Evolutionary conservation across 1,140 invertebrate genomes (phyloP).

Genomic region (Mercenaria mercenaria): DNA sequence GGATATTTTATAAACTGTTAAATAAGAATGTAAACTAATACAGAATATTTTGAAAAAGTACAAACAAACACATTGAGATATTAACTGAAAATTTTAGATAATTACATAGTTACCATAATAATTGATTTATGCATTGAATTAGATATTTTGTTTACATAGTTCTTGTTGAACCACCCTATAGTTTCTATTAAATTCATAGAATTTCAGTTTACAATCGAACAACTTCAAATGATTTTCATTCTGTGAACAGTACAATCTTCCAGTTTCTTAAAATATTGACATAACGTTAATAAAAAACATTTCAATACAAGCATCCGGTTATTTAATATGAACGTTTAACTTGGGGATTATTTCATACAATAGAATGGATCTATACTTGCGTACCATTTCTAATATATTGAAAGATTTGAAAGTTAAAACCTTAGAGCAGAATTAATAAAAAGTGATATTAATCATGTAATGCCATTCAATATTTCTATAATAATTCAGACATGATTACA

Average conservation of each 20-base stretch:
- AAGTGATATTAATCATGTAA: slow-evolving; percentile 7
- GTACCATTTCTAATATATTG: background rate
- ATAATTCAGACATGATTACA: background rate
- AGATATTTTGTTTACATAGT: background rate
- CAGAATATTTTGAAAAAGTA: background rate
- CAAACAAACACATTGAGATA: background rate
- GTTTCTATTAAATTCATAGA: background rate
- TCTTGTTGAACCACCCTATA: background rate
- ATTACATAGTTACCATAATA: background rate
- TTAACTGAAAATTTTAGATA: background rate
- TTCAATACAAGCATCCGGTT: too few species aligned
- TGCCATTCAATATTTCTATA: background rate
- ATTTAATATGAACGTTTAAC: background rate
- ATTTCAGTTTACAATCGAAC: background rate
- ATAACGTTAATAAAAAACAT: background rate
- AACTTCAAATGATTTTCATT: too few species aligned
- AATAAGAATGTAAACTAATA: background rate
- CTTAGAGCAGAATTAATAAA: background rate
- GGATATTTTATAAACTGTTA: too few species aligned
- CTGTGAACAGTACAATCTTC: background rate
- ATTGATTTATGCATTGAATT: background rate
- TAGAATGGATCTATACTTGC: background rate
- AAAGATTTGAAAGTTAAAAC: slow-evolving; percentile 11
- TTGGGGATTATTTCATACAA: background rate
- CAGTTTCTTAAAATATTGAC: background rate